These are phyloP conservation scores for Tapirus terrestris DNA, from an alignment of 2,113 vertebrate species.

Conservation along the genomic window DNA sequence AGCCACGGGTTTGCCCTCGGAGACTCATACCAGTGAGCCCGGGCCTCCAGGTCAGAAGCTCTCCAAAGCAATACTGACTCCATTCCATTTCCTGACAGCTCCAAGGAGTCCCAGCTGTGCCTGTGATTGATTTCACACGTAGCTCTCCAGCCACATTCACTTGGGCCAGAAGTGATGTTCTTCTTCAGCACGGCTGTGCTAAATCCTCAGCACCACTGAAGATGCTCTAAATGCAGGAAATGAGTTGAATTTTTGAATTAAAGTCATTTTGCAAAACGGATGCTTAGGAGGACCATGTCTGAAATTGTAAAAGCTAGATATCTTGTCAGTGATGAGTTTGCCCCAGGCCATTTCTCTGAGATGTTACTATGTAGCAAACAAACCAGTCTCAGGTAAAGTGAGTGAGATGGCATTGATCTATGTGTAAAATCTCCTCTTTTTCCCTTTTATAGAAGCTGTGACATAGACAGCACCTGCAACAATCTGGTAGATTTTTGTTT, in stretches of 20 bases:
- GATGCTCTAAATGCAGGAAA: neutral
- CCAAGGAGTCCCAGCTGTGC: neutral
- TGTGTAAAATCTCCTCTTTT: neutral
- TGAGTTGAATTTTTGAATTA: neutral
- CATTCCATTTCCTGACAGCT: neutral
- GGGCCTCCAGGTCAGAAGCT: neutral
- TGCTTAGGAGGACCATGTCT: neutral
- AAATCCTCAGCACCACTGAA: neutral
- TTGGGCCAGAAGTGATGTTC: neutral
- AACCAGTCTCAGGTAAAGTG: neutral
- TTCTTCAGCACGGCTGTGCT: neutral
- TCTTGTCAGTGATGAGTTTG: neutral
- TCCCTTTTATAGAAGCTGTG: neutral
- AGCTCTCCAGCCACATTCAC: neutral
- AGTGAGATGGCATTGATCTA: neutral
- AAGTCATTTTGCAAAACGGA: conserved; percentile 5
- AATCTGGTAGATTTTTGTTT: neutral
- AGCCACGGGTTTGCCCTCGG: neutral
- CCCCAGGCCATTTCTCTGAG: neutral
- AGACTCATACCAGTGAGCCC: neutral
- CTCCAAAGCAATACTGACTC: neutral
- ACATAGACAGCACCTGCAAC: neutral
- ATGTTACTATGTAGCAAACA: neutral
- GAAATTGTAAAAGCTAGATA: neutral
- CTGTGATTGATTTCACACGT: neutral